Evolutionary conservation across 2,888 invertebrate species (phyloP).

Genomic region (Perizoma affinitatum): DNA sequence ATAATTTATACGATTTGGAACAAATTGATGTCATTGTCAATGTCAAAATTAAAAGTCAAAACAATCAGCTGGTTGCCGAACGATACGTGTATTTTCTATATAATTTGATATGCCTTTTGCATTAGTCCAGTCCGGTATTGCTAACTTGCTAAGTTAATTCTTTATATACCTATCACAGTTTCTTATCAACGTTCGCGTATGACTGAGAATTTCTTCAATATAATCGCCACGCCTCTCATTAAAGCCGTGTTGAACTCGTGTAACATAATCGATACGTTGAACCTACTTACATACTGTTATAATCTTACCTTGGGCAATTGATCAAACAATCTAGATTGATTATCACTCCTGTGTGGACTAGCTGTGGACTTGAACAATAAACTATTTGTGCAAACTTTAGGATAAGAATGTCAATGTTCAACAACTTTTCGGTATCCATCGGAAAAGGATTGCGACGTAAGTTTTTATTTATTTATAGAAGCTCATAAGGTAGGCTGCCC

Average conservation of each 20-base stretch:
- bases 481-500: too few species aligned
- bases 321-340: too few species aligned
- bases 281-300: neutral
- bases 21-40: too few species aligned
- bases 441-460: constrained; percentile 71
- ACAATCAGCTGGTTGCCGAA: too few species aligned
- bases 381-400: constrained; percentile 17
- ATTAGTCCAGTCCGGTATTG: constrained; percentile 4
- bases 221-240: constrained; percentile 60
- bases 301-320: too few species aligned
- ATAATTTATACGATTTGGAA: too few species aligned
- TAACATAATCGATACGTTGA: neutral
- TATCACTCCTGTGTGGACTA: neutral
- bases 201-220: constrained; percentile 42
- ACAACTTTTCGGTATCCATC: constrained; percentile 73
- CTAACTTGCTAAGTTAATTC: constrained; percentile 24
- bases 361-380: constrained; percentile 7
- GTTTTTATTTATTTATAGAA: constrained; percentile 44
- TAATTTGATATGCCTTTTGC: too few species aligned
- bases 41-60: too few species aligned
- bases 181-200: constrained; percentile 36
- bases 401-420: constrained; percentile 67
- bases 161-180: constrained; percentile 16
- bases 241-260: constrained; percentile 26
- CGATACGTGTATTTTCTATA: too few species aligned